Conservation (phyloP, 2,113 vertebrate genomes). For the Lates calcarifer region DNA sequence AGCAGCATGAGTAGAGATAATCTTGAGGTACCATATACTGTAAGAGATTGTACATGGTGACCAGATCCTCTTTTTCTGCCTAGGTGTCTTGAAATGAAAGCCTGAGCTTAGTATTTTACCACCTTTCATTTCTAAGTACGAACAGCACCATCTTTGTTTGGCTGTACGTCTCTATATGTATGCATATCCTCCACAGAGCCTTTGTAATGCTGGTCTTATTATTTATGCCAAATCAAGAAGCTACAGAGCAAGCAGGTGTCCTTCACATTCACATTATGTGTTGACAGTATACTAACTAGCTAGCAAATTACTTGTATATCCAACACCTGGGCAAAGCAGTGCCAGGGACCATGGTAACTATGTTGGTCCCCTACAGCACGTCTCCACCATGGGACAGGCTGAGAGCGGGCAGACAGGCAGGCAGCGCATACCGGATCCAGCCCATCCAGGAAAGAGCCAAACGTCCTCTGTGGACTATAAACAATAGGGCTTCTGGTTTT, state of each 20-base stretch:
- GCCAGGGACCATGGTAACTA: slow-evolving; percentile 3
- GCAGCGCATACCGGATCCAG: slow-evolving; percentile 71
- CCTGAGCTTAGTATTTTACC: neutral
- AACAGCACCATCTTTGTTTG: neutral
- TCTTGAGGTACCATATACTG: neutral
- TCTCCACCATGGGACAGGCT: slow-evolving; percentile 38
- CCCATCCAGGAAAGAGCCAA: slow-evolving; percentile 79
- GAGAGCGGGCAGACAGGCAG: slow-evolving; percentile 49
- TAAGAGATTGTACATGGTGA: neutral
- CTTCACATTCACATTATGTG: slow-evolving; percentile 2
- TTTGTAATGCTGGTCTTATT: no score
- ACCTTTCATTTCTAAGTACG: neutral
- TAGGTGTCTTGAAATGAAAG: neutral
- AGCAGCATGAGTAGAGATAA: neutral
- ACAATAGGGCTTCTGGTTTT: slow-evolving; percentile 72
- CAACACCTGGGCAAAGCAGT: neutral
- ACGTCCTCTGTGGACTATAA: slow-evolving; percentile 67
- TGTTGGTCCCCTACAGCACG: slow-evolving; percentile 14
- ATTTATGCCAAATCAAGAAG: neutral
- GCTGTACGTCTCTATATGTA: neutral
- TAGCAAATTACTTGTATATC: slow-evolving; percentile 28
- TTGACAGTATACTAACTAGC: slow-evolving; percentile 25
- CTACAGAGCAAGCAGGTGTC: neutral
- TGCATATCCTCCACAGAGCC: neutral
- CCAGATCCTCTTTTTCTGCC: neutral